Evolutionary conservation across 2,888 invertebrate species (phyloP).

Genomic region (Drosophila rubida): DNA sequence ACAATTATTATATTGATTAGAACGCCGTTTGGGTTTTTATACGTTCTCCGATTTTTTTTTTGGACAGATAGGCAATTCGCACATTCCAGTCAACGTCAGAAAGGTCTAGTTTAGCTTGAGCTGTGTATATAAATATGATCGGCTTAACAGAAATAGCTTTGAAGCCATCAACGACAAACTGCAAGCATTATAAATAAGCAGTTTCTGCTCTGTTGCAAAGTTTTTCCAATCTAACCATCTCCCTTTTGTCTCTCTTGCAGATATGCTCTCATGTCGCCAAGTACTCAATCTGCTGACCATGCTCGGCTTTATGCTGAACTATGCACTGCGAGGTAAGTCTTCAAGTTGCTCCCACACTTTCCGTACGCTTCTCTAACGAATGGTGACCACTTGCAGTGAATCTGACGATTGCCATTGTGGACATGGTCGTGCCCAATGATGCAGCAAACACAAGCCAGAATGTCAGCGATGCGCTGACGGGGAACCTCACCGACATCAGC

Average conservation of each 20-base stretch:
- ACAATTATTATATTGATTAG: conserved; percentile 2
- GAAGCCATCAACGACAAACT: no score
- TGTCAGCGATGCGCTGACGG: background rate
- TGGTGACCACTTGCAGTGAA: conserved; percentile 87
- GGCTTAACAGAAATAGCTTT: no score
- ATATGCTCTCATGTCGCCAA: conserved; percentile 91
- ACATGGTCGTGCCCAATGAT: conserved; percentile 87
- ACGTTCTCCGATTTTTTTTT: background rate
- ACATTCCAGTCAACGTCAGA: background rate
- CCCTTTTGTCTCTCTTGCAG: conserved; percentile 85
- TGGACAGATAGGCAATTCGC: background rate
- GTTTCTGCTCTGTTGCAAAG: no score
- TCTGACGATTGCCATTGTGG: conserved; percentile 93
- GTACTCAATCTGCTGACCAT: conserved; percentile 94
- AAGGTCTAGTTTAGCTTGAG: background rate
- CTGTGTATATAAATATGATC: background rate
- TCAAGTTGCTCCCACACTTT: background rate
- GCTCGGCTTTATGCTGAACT: conserved; percentile 95
- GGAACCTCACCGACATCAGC: conserved; percentile 23
- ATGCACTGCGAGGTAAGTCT: conserved; percentile 88
- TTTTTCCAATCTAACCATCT: background rate
- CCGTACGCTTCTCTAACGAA: background rate
- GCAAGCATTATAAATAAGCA: no score
- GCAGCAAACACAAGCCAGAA: conserved; percentile 20
- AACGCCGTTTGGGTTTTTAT: background rate